Conservation (phyloP, 2,888 invertebrate genomes). For the Aphidius colemani region DNA sequence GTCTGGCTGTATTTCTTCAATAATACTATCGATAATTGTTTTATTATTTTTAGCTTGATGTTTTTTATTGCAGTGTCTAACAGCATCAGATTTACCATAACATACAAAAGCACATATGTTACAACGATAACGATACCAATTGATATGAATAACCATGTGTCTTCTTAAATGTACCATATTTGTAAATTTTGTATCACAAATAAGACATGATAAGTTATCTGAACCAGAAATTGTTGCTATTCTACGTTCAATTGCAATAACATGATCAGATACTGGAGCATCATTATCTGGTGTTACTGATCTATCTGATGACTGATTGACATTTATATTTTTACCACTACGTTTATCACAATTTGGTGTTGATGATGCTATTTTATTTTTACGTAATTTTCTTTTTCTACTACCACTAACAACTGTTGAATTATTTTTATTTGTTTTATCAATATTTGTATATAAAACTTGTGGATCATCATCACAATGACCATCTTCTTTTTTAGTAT, state of each 20-base stretch:
- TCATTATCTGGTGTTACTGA: background rate
- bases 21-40: slow-evolving; percentile 37
- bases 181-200: slow-evolving; percentile 63
- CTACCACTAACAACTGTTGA: background rate
- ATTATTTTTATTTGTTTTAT: slow-evolving; percentile 3
- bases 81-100: slow-evolving; percentile 69
- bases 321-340: background rate
- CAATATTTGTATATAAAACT: slow-evolving; percentile 33
- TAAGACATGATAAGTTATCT: slow-evolving; percentile 61
- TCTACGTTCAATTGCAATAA: slow-evolving; percentile 35
- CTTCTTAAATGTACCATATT: slow-evolving; percentile 63
- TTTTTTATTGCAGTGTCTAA: slow-evolving; percentile 68
- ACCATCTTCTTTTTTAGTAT: background rate
- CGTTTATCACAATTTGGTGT: slow-evolving; percentile 11
- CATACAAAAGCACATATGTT: slow-evolving; percentile 74
- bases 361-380: background rate
- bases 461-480: slow-evolving; percentile 29
- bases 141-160: slow-evolving; percentile 72
- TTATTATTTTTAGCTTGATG: slow-evolving; percentile 65
- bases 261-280: background rate
- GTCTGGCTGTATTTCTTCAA: slow-evolving; percentile 36
- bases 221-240: slow-evolving; percentile 39
- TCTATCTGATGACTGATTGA: background rate
- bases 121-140: slow-evolving; percentile 77
- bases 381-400: slow-evolving; percentile 20